Conservation (phyloP, 2,797 vertebrate species). For the Sparus aurata region DNA sequence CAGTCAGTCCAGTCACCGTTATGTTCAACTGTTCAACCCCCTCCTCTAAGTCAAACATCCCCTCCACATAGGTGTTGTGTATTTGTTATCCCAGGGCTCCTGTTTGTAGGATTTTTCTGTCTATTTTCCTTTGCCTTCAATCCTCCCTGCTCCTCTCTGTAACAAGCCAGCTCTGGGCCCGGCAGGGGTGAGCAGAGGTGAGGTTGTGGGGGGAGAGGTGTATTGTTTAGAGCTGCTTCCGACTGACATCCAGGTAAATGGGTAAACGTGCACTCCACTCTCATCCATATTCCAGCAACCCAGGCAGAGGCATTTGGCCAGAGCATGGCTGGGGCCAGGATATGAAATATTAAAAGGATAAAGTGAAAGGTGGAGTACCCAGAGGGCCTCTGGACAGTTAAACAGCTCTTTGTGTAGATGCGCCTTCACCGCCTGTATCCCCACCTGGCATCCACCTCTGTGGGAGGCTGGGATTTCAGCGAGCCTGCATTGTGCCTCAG, state of each 20-base stretch:
- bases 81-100: conserved; percentile 63
- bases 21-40: conserved; percentile 14
- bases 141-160: conserved; percentile 69
- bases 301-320: conserved; percentile 78
- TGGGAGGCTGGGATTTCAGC: conserved; percentile 58
- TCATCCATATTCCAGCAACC: conserved; percentile 89
- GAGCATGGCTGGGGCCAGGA: conserved; percentile 71
- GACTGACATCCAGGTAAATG: conserved; percentile 86
- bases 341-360: conserved; percentile 89
- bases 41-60: conserved; percentile 16
- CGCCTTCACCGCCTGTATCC: conserved; percentile 76
- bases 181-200: conserved; percentile 75
- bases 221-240: conserved; percentile 81
- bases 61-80: conserved; percentile 32
- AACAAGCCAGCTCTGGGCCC: conserved; percentile 80
- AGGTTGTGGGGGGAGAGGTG: conserved; percentile 60
- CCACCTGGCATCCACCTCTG: conserved; percentile 63
- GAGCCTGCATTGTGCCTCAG: conserved; percentile 56
- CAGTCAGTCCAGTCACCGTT: conserved; percentile 14
- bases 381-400: conserved; percentile 82
- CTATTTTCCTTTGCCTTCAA: conserved; percentile 67
- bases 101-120: conserved; percentile 71
- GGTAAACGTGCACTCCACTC: conserved; percentile 82
- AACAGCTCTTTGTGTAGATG: conserved; percentile 80
- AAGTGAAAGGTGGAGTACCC: conserved; percentile 84